These are phyloP conservation scores for Lithobates pipiens DNA, from an alignment of 2,797 vertebrate species.

Conservation along the genomic window DNA sequence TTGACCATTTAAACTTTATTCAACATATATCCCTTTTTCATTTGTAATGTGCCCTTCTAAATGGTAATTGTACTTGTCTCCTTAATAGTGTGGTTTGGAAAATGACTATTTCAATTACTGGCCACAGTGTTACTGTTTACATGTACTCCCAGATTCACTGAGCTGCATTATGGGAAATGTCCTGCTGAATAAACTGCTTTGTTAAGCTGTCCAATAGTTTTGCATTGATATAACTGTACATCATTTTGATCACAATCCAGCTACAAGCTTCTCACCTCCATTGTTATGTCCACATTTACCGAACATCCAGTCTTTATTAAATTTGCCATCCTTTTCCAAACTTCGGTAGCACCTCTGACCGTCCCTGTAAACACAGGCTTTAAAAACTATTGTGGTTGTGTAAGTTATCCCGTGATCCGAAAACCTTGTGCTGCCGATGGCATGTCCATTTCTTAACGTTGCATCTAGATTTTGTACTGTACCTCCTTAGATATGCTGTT, in stretches of 20 bases:
- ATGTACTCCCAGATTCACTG: slow-evolving; percentile 19
- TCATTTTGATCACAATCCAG: slow-evolving; percentile 19
- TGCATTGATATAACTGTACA: slow-evolving; percentile 18
- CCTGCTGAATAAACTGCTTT: slow-evolving; percentile 1
- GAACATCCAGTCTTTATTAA: slow-evolving; percentile 8
- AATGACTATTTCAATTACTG: background rate
- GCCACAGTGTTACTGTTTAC: background rate
- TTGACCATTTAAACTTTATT: background rate
- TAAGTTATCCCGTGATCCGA: slow-evolving; percentile 39
- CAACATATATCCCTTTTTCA: background rate
- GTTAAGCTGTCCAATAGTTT: slow-evolving; percentile 9
- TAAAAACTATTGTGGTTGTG: background rate
- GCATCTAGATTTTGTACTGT: background rate
- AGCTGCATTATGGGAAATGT: background rate
- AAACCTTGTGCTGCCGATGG: slow-evolving; percentile 42
- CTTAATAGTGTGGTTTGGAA: background rate
- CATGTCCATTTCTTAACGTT: slow-evolving; percentile 44
- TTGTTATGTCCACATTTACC: slow-evolving; percentile 13
- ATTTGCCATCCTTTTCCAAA: slow-evolving; percentile 24
- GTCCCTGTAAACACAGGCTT: background rate
- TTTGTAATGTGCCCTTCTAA: background rate
- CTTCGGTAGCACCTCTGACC: slow-evolving; percentile 11
- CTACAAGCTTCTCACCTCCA: slow-evolving; percentile 17
- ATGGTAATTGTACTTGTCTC: background rate
- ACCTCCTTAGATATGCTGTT: background rate